Percentiles rank a stretch among this genome's conserved stretches.
These are phyloP conservation scores for Drosophila persimilis DNA, from an alignment of 1,140 invertebrate species.

Conservation along the genomic window DNA sequence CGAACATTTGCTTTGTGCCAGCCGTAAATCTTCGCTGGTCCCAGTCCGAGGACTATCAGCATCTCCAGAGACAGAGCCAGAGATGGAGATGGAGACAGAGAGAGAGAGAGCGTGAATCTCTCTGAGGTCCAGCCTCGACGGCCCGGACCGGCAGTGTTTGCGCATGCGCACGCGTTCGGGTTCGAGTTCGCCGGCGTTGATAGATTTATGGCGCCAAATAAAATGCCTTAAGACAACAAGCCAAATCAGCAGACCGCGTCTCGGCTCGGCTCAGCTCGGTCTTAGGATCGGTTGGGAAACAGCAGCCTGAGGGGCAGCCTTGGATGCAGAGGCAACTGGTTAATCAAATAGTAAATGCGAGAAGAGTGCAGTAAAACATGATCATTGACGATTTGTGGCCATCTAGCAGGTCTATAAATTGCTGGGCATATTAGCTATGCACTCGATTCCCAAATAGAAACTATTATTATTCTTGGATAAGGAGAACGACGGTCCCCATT, in stretches of 20 bases:
- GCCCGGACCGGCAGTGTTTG: constrained; percentile 50
- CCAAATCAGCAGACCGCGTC: constrained; percentile 56
- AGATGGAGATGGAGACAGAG: not conserved
- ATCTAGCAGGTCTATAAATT: constrained; percentile 40
- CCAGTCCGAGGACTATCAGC: constrained; percentile 59
- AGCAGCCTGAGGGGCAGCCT: constrained; percentile 13
- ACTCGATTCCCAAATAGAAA: not conserved
- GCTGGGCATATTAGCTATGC: constrained; percentile 41
- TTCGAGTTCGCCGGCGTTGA: constrained; percentile 58
- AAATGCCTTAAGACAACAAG: constrained; percentile 75
- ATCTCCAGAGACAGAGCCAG: constrained; percentile 40
- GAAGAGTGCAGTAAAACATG: constrained; percentile 70
- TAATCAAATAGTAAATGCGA: constrained; percentile 76
- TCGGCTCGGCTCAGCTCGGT: constrained; percentile 13
- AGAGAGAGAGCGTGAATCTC: constrained; percentile 13
- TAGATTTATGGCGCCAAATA: constrained; percentile 83
- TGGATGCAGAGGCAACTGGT: constrained; percentile 43
- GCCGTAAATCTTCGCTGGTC: constrained; percentile 70
- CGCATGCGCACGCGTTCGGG: constrained; percentile 74
- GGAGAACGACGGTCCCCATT: no score
- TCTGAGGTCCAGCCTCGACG: constrained; percentile 3
- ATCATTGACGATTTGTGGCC: constrained; percentile 59
- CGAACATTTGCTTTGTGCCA: constrained; percentile 54
- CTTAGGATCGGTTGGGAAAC: constrained; percentile 12
- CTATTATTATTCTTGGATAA: not conserved